A percentile compares a stretch with the other conserved stretches of the same genome.
Conservation (phyloP, 2,113 vertebrate genomes). For the Mobula birostris region DNA sequence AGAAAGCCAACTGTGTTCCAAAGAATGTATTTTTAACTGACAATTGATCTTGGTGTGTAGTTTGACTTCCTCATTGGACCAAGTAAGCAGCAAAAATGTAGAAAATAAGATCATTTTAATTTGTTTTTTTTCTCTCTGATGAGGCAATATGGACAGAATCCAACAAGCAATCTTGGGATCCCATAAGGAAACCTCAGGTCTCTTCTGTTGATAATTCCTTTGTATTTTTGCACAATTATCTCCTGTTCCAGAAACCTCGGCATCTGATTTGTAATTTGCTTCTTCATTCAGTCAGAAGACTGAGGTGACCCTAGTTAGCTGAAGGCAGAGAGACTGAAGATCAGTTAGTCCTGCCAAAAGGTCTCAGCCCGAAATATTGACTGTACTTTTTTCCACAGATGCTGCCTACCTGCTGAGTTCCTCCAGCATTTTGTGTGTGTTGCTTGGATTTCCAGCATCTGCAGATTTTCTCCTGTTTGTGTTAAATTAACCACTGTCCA, state of each 20-base stretch:
- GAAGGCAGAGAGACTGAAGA: not conserved
- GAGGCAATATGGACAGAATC: not conserved
- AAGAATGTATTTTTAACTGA: no score
- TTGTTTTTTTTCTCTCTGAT: not conserved
- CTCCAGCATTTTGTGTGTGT: no score
- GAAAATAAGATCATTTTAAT: not conserved
- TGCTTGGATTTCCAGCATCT: no score
- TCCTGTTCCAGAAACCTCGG: not conserved
- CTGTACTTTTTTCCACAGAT: no score
- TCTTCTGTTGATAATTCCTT: not conserved
- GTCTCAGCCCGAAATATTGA: no score
- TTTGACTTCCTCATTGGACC: no score
- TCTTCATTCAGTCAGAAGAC: not conserved
- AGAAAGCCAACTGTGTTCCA: no score
- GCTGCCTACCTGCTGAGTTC: no score
- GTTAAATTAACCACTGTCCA: not conserved
- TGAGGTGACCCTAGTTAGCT: not conserved
- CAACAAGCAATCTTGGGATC: not conserved
- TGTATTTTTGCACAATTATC: not conserved
- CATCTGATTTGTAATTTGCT: not conserved
- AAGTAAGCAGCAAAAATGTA: not conserved
- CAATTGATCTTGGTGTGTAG: no score
- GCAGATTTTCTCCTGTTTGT: no score
- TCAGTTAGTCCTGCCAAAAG: not conserved
- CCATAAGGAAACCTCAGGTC: not conserved